Base-by-base conservation (phyloP, 2,797 vertebrate species). In the Mus minutoides region DNA sequence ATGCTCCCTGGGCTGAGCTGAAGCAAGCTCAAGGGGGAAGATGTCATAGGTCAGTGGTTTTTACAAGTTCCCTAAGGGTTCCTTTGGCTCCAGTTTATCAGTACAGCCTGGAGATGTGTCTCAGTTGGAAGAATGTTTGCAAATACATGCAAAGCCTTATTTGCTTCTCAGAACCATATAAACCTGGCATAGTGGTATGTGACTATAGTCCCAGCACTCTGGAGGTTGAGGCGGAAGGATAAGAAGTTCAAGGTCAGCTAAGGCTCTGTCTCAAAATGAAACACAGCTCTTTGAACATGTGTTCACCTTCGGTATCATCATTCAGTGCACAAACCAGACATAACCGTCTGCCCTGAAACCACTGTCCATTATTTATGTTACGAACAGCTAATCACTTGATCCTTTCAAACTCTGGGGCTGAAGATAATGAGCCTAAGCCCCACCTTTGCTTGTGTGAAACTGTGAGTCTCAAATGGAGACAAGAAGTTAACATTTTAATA, bases 301-400 rank as follows among this genome's bases (percentile, higher is more conserved):
- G 71, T 46, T 62, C 19, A 0, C 5, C 16, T 69, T 17, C 40
- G 6, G 37, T 16, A 12, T n/a, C 58, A 24, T 24, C 7, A n/a
- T 34, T 54, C 37, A 1, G 19, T 4, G 11, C 43, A 19, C 5
- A 24, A 67, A 2, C 16, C 58, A 76, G 58, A 52, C 0, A 4
- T 49, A 12, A 2, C 10, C 3, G 37, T 40, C 16, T 12, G 2
- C 43, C 56, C 69, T 9, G 2, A 26, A 26, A 49, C 22, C 37
- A 34, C 40, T 2, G 9, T 19, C n/a, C 22, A 6, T 5, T 24
- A 12, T 24, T 40, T 11, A 10, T 0, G 0, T 49, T 10, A 5
- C 37, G 24, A 40, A 37, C 1, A 43, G n/a, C 4, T 2, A 10
- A 43, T 21, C 13, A 2, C 62, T 8, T 31, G 2, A 58, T 5